These are phyloP conservation scores for Manis javanica DNA, from an alignment of 2,797 vertebrate species.

Conservation along the genomic window DNA sequence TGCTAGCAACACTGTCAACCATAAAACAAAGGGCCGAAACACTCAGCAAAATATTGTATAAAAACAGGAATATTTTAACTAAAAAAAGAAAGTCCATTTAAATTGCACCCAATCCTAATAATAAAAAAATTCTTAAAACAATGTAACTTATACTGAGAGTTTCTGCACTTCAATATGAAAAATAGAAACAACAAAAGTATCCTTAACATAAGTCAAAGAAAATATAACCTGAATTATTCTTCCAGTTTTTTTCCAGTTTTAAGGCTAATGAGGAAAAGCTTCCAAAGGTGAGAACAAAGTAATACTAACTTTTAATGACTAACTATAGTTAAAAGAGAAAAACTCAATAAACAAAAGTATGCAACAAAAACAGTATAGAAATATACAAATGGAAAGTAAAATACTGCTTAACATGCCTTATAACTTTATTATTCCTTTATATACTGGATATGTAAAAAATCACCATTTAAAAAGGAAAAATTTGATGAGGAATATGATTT, in stretches of 20 bases:
- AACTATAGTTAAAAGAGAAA: not conserved
- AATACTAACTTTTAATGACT: constrained; percentile 60
- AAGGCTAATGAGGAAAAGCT: constrained; percentile 63
- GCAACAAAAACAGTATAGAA: not conserved
- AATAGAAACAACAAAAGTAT: constrained; percentile 46
- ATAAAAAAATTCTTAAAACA: constrained; percentile 58
- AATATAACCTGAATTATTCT: constrained; percentile 20
- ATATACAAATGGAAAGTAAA: not conserved
- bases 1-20: not conserved
- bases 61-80: constrained; percentile 41
- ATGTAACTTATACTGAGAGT: not conserved
- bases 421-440: not conserved
- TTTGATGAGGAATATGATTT: not conserved
- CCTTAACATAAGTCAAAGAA: constrained; percentile 41
- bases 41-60: not conserved
- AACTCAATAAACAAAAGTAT: not conserved
- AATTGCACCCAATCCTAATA: constrained; percentile 43
- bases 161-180: constrained; percentile 35
- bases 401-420: not conserved
- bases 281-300: constrained; percentile 44
- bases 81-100: constrained; percentile 50
- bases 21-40: constrained; percentile 11
- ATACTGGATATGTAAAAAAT: not conserved
- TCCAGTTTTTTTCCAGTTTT: not conserved
- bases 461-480: not conserved